Evolutionary conservation across 2,797 vertebrate species (phyloP).

Genomic region (Typhlichthys subterraneus): DNA sequence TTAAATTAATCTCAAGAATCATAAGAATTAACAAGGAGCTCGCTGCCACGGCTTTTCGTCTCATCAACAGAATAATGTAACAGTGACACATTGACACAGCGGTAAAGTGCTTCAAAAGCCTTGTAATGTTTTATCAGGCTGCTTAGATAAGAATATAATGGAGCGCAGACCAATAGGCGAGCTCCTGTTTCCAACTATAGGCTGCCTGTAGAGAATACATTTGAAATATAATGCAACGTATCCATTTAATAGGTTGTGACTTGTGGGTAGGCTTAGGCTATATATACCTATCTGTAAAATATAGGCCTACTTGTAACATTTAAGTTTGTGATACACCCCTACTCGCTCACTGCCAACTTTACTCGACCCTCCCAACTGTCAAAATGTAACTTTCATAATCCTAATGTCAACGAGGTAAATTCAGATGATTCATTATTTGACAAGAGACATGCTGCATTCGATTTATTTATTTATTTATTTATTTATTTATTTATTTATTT

Average conservation of each 20-base stretch:
- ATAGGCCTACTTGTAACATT: background rate
- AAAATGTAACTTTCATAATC: background rate
- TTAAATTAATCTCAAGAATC: slow-evolving; percentile 65
- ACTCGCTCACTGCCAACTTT: slow-evolving; percentile 13
- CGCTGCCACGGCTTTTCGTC: slow-evolving; percentile 59
- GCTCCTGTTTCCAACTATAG: slow-evolving; percentile 34
- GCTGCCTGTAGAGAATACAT: slow-evolving; percentile 29
- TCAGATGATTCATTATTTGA: too few species aligned
- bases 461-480: too few species aligned
- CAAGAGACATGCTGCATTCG: too few species aligned
- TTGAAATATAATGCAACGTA: slow-evolving; percentile 15
- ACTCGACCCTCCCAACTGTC: slow-evolving; percentile 1
- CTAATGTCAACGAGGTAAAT: background rate
- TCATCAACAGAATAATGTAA: slow-evolving; percentile 68
- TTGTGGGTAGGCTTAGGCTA: background rate
- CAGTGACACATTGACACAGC: slow-evolving; percentile 72
- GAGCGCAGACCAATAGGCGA: slow-evolving; percentile 28
- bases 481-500: too few species aligned
- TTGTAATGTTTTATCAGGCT: slow-evolving; percentile 60
- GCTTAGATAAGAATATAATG: slow-evolving; percentile 40
- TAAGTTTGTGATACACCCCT: background rate
- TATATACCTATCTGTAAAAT: background rate
- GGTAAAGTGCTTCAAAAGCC: slow-evolving; percentile 65
- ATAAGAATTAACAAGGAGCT: slow-evolving; percentile 61
- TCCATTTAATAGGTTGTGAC: background rate